Conservation (phyloP, 2,888 invertebrate genomes). For the Lasius fuliginosus region DNA sequence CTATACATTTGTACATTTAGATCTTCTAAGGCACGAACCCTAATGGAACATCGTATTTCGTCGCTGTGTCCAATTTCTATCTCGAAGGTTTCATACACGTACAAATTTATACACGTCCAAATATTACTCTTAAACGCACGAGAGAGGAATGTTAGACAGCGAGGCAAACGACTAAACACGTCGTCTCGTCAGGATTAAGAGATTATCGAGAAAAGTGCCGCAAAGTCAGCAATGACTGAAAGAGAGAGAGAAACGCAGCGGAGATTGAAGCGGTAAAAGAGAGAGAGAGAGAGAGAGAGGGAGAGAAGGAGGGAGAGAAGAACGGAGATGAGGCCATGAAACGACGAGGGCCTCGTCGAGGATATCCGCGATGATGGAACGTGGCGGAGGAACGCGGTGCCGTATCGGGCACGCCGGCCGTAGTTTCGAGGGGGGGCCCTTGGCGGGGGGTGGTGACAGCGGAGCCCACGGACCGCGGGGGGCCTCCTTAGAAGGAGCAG, state of each 20-base stretch:
- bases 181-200: conserved; percentile 63
- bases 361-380: conserved; percentile 49
- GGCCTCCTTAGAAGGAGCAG: conserved; percentile 88
- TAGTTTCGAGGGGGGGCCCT: conserved; percentile 84
- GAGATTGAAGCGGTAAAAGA: background rate
- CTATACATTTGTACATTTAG: background rate
- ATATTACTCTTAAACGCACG: background rate
- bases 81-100: background rate
- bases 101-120: background rate
- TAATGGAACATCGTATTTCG: background rate
- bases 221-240: conserved; percentile 50
- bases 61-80: background rate
- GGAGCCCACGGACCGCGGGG: conserved; percentile 87
- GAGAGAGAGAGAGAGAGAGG: conserved; percentile 24
- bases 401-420: conserved; percentile 71
- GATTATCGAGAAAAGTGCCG: conserved; percentile 67
- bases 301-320: conserved; percentile 6
- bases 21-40: background rate
- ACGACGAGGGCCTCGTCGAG: conserved; percentile 41
- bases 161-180: conserved; percentile 25
- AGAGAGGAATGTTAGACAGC: conserved; percentile 16
- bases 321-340: conserved; percentile 55
- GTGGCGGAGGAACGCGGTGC: conserved; percentile 65
- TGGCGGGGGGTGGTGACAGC: conserved; percentile 86
- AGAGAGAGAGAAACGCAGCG: conserved; percentile 30